Conservation (phyloP, 1,140 invertebrate species). For the Drosophila baimaii region DNA sequence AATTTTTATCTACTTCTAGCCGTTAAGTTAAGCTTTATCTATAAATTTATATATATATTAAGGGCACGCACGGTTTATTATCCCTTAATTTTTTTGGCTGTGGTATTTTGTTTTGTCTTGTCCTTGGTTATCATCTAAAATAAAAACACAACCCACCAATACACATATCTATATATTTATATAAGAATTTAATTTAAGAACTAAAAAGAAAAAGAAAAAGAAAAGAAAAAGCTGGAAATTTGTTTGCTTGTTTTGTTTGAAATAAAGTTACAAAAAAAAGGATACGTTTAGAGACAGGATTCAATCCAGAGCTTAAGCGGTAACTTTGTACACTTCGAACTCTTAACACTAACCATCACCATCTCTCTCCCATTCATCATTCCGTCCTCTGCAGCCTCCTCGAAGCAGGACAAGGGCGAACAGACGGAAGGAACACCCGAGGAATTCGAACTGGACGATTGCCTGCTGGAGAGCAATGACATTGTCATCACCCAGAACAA, state of each 20-base stretch:
- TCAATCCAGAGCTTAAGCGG: constrained; percentile 53
- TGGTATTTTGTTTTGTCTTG: constrained; percentile 67
- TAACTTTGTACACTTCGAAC: constrained; percentile 32
- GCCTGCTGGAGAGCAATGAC: constrained; percentile 82
- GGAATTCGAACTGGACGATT: constrained; percentile 82
- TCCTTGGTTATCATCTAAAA: constrained; percentile 54
- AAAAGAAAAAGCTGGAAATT: constrained; percentile 24
- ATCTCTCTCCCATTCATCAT: constrained; percentile 14
- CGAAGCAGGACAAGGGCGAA: constrained; percentile 81
- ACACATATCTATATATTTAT: constrained; percentile 38
- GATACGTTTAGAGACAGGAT: constrained; percentile 41
- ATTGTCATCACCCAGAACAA: constrained; percentile 84
- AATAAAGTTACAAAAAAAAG: constrained; percentile 14
- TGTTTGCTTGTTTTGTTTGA: constrained; percentile 74
- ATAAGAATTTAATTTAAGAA: constrained; percentile 49
- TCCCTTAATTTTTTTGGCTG: constrained; percentile 55
- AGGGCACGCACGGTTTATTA: constrained; percentile 57
- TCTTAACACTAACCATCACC: constrained; percentile 52
- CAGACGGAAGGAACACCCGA: constrained; percentile 77
- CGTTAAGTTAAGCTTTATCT: constrained; percentile 55
- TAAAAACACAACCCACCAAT: constrained; percentile 39
- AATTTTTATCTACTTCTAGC: constrained; percentile 54
- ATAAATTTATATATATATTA: constrained; percentile 4
- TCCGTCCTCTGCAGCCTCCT: constrained; percentile 50
- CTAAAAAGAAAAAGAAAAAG: constrained; percentile 21